Percentiles rank a stretch among this genome's conserved stretches.
Evolutionary conservation across 2,797 vertebrate species (phyloP).

Genomic region (Heliangelus exortis): DNA sequence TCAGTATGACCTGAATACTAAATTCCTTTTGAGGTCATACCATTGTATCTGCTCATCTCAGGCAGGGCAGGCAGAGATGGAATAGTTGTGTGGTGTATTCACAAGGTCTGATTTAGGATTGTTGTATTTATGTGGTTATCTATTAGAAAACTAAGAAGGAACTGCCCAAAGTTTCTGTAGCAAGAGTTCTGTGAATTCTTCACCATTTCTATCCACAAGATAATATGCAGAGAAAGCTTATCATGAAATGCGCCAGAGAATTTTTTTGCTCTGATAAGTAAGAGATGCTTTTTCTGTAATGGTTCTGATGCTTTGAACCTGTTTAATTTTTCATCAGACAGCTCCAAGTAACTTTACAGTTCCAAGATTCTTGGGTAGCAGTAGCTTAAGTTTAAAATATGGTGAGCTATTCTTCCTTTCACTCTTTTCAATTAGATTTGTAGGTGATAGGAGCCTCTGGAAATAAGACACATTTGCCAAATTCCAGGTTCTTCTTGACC

Average conservation of each 20-base stretch:
- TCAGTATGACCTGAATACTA: slow-evolving; percentile 33
- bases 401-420: neutral
- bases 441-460: neutral
- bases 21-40: slow-evolving; percentile 30
- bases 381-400: neutral
- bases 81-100: neutral
- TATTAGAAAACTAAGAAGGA: neutral
- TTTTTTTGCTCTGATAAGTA: neutral
- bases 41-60: neutral
- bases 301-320: neutral
- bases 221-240: neutral
- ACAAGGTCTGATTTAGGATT: neutral
- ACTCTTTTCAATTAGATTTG: neutral
- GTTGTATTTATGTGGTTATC: neutral
- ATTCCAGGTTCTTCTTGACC: slow-evolving; percentile 50
- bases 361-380: neutral
- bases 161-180: neutral
- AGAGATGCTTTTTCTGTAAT: neutral
- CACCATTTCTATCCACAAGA: neutral
- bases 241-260: neutral
- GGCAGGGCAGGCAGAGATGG: neutral
- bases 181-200: neutral
- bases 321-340: neutral
- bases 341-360: neutral
- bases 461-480: neutral